Evolutionary conservation across 2,113 vertebrate species (phyloP), one percentile per base, ranked within the genome.

Genomic region (Sylvia atricapilla): DNA sequence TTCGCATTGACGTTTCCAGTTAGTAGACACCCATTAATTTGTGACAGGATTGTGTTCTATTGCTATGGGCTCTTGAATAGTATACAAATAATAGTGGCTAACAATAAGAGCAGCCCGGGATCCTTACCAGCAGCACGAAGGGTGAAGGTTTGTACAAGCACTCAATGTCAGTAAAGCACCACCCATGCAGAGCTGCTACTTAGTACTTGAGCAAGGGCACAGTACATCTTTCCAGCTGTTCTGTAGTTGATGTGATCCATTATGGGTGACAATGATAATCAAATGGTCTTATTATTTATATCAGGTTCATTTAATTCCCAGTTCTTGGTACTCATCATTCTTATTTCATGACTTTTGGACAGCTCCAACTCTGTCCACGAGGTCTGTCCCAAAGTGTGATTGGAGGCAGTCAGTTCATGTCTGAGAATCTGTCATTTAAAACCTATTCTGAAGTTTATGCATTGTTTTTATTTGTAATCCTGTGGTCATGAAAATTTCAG

Each of bases 1-100:
- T 96, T 86, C 83, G 58, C 85, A 27, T n/a, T 93, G 91, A 85
- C 82, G 8, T 94, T 95, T 94, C 35, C 46, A 85, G 83, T 77
- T 74, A 84, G 69, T 74, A 67, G 75, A 92, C 70, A 59, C 69
- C 87, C 82, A 83, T 94, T 95, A 90, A 83, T 70, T 85, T 83
- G 44, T 94, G 85, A 63, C 78, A 64, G 47, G 27, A 37, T 88
- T 96, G 82, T 86, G 41, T 86, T 95, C 64, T 63, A 4, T 81
- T 95, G 64, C 59, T 86, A 2, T 60, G 44, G 73, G 72, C 79
- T 90, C 56, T 70, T 81, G 79, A 92, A 83, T 49, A 62, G 68
- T 70, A 10, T 31, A 37, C 85, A 81, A 95, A 92, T 58, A 91
- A 81, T 68, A 19, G 52, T 74, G 67, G 46, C 55, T 78, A 84